These are phyloP conservation scores for Pangasianodon hypophthalmus DNA, from an alignment of 2,113 vertebrate genomes.

Conservation along the genomic window DNA sequence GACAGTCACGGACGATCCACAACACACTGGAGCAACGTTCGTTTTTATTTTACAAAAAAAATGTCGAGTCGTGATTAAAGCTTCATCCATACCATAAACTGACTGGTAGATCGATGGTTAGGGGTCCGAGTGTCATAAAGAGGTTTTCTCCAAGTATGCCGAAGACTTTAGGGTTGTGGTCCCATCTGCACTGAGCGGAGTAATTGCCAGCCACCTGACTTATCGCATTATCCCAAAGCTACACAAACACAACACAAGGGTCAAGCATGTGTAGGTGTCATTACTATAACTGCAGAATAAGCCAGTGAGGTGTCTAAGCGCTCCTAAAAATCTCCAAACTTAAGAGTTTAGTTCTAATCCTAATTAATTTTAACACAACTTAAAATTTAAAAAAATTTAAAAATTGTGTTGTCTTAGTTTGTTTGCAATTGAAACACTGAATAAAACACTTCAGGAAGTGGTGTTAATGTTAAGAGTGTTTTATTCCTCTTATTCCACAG, in stretches of 20 bases:
- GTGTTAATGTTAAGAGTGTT: no score
- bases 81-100: constrained; percentile 61
- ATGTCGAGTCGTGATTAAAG: neutral
- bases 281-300: neutral
- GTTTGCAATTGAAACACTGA: neutral
- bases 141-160: neutral
- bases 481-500: no score
- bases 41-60: neutral
- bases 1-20: neutral
- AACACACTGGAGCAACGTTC: neutral
- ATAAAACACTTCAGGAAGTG: neutral
- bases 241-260: constrained; percentile 56
- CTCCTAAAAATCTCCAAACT: neutral
- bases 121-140: constrained; percentile 13
- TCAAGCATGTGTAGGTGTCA: neutral
- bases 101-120: neutral
- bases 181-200: neutral
- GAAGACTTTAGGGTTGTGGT: neutral
- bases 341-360: neutral
- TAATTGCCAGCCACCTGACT: neutral
- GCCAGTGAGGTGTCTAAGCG: neutral
- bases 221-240: neutral
- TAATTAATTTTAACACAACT: neutral
- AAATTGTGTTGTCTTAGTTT: neutral
- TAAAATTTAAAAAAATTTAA: neutral